These are phyloP conservation scores for Hydractinia echinata DNA, from an alignment of 30 jellyfish, hydroid and myxozoan species.

Conservation along the genomic window DNA sequence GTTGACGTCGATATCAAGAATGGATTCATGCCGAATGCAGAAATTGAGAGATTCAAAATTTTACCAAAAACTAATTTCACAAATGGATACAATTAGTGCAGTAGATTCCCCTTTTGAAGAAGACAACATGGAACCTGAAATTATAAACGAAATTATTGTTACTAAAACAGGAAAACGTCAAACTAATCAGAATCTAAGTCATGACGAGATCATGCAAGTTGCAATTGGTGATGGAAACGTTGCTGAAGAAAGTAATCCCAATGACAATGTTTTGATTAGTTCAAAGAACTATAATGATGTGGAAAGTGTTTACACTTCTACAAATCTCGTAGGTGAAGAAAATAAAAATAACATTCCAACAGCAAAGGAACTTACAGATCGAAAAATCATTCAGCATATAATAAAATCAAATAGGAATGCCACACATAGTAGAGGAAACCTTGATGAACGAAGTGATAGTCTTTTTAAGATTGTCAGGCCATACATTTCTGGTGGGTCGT, in stretches of 20 bases:
- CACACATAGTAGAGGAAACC: neutral
- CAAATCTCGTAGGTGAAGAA: neutral
- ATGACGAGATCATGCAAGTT: conserved; percentile 17
- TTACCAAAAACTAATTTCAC: conserved; percentile 43
- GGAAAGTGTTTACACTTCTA: neutral
- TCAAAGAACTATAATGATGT: neutral
- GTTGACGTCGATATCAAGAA: conserved; percentile 87
- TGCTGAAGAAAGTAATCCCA: neutral
- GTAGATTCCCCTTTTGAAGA: neutral
- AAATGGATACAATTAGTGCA: neutral
- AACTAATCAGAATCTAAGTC: neutral
- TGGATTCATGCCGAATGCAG: conserved; percentile 67
- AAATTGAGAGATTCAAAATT: conserved; percentile 57
- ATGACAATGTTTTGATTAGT: neutral
- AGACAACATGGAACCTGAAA: neutral
- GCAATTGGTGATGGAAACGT: neutral
- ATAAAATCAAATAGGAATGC: no score
- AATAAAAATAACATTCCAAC: neutral
- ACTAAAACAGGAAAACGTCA: neutral
- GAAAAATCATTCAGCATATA: no score
- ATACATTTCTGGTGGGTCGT: neutral
- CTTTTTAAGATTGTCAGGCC: neutral
- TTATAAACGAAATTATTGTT: neutral
- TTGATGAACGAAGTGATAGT: neutral
- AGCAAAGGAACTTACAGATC: no score